Conservation (phyloP, 1,140 invertebrate genomes). For the Triops longicaudatus region DNA sequence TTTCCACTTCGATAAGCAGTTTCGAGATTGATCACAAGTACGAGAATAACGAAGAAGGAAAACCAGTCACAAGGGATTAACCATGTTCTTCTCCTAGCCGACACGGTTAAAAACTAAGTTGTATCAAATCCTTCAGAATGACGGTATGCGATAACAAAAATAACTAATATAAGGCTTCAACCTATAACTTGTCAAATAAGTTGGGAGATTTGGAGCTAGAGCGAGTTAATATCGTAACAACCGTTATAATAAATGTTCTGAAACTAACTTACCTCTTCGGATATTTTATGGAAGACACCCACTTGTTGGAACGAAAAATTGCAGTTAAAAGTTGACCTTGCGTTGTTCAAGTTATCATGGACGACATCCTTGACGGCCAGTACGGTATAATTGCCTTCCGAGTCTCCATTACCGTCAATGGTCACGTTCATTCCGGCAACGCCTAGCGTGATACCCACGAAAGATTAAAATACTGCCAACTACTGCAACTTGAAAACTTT, state of each 20-base stretch:
- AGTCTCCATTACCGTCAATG: constrained; percentile 85
- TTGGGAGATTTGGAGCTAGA: neutral
- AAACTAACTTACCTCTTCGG: neutral
- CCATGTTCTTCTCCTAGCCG: too few relatives aligned
- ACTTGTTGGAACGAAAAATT: constrained; percentile 22
- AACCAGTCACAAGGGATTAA: too few relatives aligned
- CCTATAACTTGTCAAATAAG: too few relatives aligned
- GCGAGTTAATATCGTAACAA: neutral
- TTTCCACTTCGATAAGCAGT: too few relatives aligned
- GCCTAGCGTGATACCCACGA: constrained; percentile 51
- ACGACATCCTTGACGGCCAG: constrained; percentile 57
- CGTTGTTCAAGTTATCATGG: neutral
- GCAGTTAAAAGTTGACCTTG: constrained; percentile 19
- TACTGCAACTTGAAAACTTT: constrained; percentile 8
- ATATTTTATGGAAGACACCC: neutral
- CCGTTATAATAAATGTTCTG: neutral
- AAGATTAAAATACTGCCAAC: constrained; percentile 3
- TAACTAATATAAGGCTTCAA: too few relatives aligned
- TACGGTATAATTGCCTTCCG: constrained; percentile 93
- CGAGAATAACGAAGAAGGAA: too few relatives aligned
- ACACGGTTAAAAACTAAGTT: too few relatives aligned
- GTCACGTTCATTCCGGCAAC: constrained; percentile 83
- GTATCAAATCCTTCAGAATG: too few relatives aligned
- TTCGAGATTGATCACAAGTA: too few relatives aligned
- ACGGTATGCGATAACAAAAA: too few relatives aligned